phyloP scores from a whole-genome alignment of 2,113 vertebrate species.

The Aspiorhynchus laticeps region DNA sequence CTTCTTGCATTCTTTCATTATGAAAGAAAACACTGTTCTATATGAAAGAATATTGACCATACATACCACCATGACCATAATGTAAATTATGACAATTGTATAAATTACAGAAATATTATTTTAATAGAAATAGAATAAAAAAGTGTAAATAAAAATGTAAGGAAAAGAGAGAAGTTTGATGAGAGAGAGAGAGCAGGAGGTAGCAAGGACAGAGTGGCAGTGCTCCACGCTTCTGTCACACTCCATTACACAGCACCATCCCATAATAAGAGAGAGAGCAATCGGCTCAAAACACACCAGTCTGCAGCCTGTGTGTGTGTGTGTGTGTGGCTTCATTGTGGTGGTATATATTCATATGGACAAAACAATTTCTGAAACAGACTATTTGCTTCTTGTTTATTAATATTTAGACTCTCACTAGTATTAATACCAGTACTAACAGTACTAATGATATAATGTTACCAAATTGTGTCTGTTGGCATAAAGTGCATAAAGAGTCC shows the following conservation, averaged over 20 bases:
- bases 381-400: background rate
- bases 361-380: background rate
- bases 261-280: constrained; percentile 83
- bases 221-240: constrained; percentile 91
- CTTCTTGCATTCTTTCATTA: background rate
- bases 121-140: too few relatives aligned
- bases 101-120: background rate
- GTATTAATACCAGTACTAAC: background rate
- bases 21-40: too few relatives aligned
- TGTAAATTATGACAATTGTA: background rate
- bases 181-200: background rate
- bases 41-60: background rate
- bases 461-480: background rate
- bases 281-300: constrained; percentile 58
- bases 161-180: constrained; percentile 54
- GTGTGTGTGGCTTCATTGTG: background rate
- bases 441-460: background rate
- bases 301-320: background rate
- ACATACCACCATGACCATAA: background rate
- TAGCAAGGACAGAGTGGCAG: constrained; percentile 75
- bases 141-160: background rate
- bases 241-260: constrained; percentile 89
- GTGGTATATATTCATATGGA: background rate
- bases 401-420: background rate
- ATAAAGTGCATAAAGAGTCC: background rate